These are phyloP conservation scores for Etheostoma perlongum DNA, from an alignment of 2,797 vertebrate genomes.

Conservation along the genomic window DNA sequence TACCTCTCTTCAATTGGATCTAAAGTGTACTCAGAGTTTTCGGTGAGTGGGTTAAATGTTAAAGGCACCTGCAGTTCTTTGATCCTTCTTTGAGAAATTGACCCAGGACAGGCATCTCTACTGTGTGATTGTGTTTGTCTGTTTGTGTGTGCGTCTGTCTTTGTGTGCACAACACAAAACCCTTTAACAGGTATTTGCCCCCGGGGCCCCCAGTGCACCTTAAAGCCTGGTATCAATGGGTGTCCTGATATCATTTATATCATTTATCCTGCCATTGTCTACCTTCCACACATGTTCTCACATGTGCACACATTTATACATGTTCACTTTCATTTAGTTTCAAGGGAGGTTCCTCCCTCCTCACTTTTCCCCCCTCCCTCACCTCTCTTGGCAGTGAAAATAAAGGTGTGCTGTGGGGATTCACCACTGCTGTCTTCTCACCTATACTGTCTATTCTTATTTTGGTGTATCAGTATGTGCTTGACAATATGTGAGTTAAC, in stretches of 20 bases:
- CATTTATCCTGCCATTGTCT: constrained; percentile 36
- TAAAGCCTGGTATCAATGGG: constrained; percentile 14
- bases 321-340: constrained; percentile 38
- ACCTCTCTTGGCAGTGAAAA: constrained; percentile 65
- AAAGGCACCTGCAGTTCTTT: constrained; percentile 26
- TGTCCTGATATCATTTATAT: constrained; percentile 44
- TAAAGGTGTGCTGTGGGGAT: constrained; percentile 59
- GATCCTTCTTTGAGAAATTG: constrained; percentile 25
- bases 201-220: constrained; percentile 29
- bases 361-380: constrained; percentile 20
- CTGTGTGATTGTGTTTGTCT: constrained; percentile 12
- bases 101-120: neutral
- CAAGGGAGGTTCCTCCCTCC: constrained; percentile 26
- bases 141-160: constrained; percentile 5
- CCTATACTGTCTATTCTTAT: constrained; percentile 58
- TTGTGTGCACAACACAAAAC: neutral
- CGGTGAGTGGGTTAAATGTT: neutral
- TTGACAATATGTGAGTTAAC: constrained; percentile 31
- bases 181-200: constrained; percentile 67
- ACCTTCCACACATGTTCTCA: constrained; percentile 32
- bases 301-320: constrained; percentile 43
- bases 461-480: constrained; percentile 42
- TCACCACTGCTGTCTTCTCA: constrained; percentile 60
- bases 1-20: constrained; percentile 8
- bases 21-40: neutral